Percentiles rank a stretch among this genome's conserved stretches.
Evolutionary conservation across 2,888 invertebrate species (phyloP).

Genomic region (Parochlus steinenii): DNA sequence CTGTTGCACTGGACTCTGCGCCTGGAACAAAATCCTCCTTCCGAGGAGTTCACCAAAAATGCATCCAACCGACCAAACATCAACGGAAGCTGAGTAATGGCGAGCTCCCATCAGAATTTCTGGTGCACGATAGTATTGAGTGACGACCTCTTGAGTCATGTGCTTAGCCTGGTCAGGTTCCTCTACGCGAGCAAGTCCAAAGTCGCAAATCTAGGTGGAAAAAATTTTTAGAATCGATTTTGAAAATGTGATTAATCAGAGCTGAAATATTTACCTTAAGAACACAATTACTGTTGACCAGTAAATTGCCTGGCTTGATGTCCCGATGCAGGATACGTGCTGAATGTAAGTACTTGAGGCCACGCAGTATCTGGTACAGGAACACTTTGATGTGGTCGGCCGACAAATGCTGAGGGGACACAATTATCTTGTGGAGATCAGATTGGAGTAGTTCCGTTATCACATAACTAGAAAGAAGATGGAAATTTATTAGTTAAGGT

Average conservation of each 20-base stretch:
- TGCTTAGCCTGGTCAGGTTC: constrained; percentile 84
- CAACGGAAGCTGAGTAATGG: constrained; percentile 91
- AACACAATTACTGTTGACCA: constrained; percentile 98
- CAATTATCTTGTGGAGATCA: constrained; percentile 99
- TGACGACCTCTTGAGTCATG: constrained; percentile 99
- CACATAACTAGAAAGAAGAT: constrained; percentile 65
- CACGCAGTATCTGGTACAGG: constrained; percentile 98
- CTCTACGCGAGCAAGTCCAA: constrained; percentile 94
- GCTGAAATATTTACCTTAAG: constrained; percentile 42
- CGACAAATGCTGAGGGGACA: constrained; percentile 96
- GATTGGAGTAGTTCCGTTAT: constrained; percentile 99
- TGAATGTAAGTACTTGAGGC: constrained; percentile 97
- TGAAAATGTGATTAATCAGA: constrained; percentile 3
- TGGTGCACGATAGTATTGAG: constrained; percentile 98
- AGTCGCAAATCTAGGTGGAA: constrained; percentile 80
- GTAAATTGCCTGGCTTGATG: constrained; percentile 96
- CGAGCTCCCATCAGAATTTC: constrained; percentile 98
- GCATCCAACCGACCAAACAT: constrained; percentile 99
- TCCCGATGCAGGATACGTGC: constrained; percentile 96
- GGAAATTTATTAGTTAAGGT: too few relatives aligned
- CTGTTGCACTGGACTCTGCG: constrained; percentile 94
- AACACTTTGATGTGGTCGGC: constrained; percentile 99
- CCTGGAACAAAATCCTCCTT: constrained; percentile 91
- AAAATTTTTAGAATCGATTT: constrained; percentile 12
- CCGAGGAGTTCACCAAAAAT: constrained; percentile 97